A percentile compares a stretch with the other conserved stretches of the same genome.
Conservation (phyloP, 2,797 vertebrate species). For the Myotis findleyi region DNA sequence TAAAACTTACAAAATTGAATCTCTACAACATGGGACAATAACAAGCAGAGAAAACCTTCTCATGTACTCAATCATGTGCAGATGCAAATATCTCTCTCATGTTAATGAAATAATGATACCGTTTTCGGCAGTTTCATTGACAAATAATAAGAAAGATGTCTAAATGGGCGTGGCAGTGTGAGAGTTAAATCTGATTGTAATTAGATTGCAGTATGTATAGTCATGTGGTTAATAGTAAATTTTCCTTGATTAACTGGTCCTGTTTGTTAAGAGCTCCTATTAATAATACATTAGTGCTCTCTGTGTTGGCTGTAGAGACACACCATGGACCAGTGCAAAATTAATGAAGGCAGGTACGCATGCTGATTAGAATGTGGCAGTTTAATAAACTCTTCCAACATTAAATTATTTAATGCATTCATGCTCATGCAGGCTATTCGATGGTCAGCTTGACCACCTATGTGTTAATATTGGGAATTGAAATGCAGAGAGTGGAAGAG, state of each 20-base stretch:
- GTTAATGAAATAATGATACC: conserved; percentile 78
- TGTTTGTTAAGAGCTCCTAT: conserved; percentile 98
- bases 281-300: conserved; percentile 92
- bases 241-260: conserved; percentile 99
- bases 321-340: conserved; percentile 92
- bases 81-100: conserved; percentile 58
- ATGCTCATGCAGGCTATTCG: conserved; percentile 96
- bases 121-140: conserved; percentile 79
- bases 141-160: conserved; percentile 85
- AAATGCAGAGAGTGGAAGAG: conserved; percentile 96
- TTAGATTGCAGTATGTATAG: conserved; percentile 91
- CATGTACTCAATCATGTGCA: conserved; percentile 54
- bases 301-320: conserved; percentile 92
- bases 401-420: conserved; percentile 99
- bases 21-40: background rate
- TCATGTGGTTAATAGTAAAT: conserved; percentile 97
- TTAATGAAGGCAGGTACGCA: conserved; percentile 93
- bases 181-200: conserved; percentile 92
- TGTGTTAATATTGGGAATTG: conserved; percentile 98
- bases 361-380: conserved; percentile 94
- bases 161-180: conserved; percentile 87
- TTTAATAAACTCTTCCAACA: conserved; percentile 96
- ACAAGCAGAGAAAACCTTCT: conserved; percentile 63
- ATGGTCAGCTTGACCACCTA: conserved; percentile 94
- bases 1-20: conserved; percentile 69